These are phyloP conservation scores for Ophonus ardosiacus DNA, from an alignment of 2,888 invertebrate genomes.

Conservation along the genomic window DNA sequence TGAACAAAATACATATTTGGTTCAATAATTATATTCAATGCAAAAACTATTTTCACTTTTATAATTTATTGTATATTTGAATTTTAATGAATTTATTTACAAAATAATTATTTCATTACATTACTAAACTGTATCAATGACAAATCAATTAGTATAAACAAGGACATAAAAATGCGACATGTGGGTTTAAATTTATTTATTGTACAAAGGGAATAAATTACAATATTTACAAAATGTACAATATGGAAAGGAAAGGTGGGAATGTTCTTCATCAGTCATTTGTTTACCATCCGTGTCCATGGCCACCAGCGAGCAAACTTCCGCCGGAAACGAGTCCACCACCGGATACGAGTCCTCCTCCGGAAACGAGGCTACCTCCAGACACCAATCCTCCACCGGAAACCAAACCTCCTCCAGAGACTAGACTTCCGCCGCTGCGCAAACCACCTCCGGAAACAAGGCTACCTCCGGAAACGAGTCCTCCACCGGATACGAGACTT, in stretches of 20 bases:
- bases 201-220: slow-evolving; percentile 54
- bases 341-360: slow-evolving; percentile 42
- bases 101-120: slow-evolving; percentile 10
- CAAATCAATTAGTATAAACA: slow-evolving; percentile 25
- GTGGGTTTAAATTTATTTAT: slow-evolving; percentile 51
- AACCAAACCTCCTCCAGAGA: slow-evolving; percentile 28
- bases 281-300: slow-evolving; percentile 61
- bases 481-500: slow-evolving; percentile 45
- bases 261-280: background rate
- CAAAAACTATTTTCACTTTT: slow-evolving; percentile 24
- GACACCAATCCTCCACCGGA: slow-evolving; percentile 31
- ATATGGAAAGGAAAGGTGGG: slow-evolving; percentile 23
- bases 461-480: slow-evolving; percentile 18
- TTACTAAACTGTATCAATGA: slow-evolving; percentile 21
- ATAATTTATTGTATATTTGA: slow-evolving; percentile 6
- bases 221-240: slow-evolving; percentile 62
- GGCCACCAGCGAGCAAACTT: slow-evolving; percentile 31
- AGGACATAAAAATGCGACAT: slow-evolving; percentile 28
- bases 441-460: slow-evolving; percentile 33
- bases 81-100: slow-evolving; percentile 14
- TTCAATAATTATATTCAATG: background rate
- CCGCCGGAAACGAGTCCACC: slow-evolving; percentile 41
- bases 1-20: background rate
- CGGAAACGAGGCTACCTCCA: slow-evolving; percentile 35
- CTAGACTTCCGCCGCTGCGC: slow-evolving; percentile 28